Base-by-base conservation (phyloP, 2,888 invertebrate species). In the Notodonta ziczac region DNA sequence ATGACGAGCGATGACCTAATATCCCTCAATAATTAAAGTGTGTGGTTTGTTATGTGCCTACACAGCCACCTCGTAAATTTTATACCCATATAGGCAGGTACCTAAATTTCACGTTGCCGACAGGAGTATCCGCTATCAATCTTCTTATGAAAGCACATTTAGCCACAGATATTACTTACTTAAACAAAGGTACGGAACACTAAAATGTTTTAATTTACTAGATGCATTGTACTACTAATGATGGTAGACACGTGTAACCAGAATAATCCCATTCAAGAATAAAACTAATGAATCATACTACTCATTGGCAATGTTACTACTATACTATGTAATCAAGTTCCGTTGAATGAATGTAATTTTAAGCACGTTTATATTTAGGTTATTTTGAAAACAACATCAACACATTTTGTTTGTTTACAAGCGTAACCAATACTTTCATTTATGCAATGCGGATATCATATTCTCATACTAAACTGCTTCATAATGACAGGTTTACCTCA, bases 41-140 rank as follows among this genome's bases (percentile, higher is more conserved):
- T 52, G 12, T 24, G 24, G 24, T 24, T 24, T 24, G 24, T 52
- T 52, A 58, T 56, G 39, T 56, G 56, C 55, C 58, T 44, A 58
- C 48, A 42, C 53, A 57, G 5, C 14, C 42, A 55, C 57, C n/a
- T 60, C 60, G 56, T 72, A 54, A 58, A 65, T 53, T 63, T 62
- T 54, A 59, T 54, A 65, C 59, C 59, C 63, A 66, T 67, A 66
- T 69, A 24, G 42, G 8, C 42, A 9, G 6, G 42, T 8, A 42
- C 35, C 35, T 52, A 70, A 73, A 73, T 71, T 70, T 66, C 48
- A 44, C 62, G 63, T 63, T 57, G 39, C 52, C 60, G 79, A 74
- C 76, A 78, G 69, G 67, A 76, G 73, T 74, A 69, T 73, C 73
- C 73, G 70, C 72, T 68, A 80, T 80, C 74, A 77, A 78, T 81